Conservation (phyloP, 2,797 vertebrate genomes). For the Coregonus suidteri region DNA sequence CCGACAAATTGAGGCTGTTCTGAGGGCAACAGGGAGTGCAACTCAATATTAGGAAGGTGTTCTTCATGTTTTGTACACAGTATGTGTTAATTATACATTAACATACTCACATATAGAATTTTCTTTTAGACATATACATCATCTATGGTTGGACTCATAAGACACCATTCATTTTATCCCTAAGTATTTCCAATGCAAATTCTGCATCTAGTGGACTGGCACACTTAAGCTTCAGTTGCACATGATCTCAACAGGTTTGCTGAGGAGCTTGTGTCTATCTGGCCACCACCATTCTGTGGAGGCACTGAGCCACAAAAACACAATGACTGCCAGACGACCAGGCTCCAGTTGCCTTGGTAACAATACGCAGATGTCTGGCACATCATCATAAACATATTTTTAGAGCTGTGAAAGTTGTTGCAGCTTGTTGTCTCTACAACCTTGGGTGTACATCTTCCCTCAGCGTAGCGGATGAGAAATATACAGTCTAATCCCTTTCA, state of each 20-base stretch:
- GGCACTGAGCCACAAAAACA: not conserved
- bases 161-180: not conserved
- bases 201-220: not conserved
- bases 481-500: not conserved
- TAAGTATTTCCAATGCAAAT: not conserved
- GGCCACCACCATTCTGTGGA: not conserved
- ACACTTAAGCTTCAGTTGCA: not conserved
- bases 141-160: not conserved
- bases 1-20: too few species aligned
- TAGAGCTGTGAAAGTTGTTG: conserved; percentile 6
- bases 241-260: not conserved
- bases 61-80: too few species aligned
- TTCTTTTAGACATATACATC: too few species aligned
- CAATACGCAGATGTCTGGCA: conserved; percentile 20
- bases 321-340: not conserved
- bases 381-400: not conserved
- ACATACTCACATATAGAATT: too few species aligned
- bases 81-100: too few species aligned
- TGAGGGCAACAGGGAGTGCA: too few species aligned
- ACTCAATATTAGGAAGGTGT: too few species aligned
- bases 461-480: not conserved
- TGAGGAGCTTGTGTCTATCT: too few species aligned
- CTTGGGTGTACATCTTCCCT: too few species aligned
- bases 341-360: conserved; percentile 25
- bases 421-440: not conserved